Conservation (phyloP, 64 coral and sea anemone genomes). For the Actinia tenebrosa region DNA sequence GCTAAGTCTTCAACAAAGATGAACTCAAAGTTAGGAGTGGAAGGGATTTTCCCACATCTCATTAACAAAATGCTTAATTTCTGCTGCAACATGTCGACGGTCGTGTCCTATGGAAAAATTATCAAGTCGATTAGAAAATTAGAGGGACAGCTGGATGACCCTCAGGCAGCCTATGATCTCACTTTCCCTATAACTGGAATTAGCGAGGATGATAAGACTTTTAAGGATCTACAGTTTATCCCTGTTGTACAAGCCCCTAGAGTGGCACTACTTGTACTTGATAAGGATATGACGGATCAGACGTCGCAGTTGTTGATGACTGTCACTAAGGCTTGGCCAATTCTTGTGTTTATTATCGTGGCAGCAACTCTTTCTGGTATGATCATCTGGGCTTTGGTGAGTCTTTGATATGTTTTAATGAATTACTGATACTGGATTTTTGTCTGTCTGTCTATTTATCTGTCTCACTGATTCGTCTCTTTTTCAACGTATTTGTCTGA, state of each 20-base stretch:
- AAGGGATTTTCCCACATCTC: constrained; percentile 83
- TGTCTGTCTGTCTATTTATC: background rate
- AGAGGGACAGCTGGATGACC: constrained; percentile 46
- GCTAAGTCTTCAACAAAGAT: constrained; percentile 30
- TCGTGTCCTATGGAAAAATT: constrained; percentile 53
- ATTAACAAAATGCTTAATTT: constrained; percentile 78
- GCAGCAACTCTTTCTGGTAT: constrained; percentile 89
- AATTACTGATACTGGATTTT: background rate
- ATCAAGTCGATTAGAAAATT: constrained; percentile 55
- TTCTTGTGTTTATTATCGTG: constrained; percentile 88
- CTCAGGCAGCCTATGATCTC: constrained; percentile 57
- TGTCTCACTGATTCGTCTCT: too few species aligned
- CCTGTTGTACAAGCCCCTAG: constrained; percentile 75
- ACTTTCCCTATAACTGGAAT: constrained; percentile 82
- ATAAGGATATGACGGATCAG: constrained; percentile 47
- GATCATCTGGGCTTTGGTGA: constrained; percentile 94
- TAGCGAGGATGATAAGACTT: constrained; percentile 63
- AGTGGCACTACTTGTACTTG: constrained; percentile 73
- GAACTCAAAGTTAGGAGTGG: constrained; percentile 37
- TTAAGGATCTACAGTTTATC: constrained; percentile 75
- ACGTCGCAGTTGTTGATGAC: constrained; percentile 75
- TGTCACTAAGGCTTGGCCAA: constrained; percentile 87
- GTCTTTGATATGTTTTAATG: background rate
- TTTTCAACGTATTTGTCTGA: too few species aligned
- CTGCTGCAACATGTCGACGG: constrained; percentile 47